Evolutionary conservation across 2,113 vertebrate genomes (phyloP).

Genomic region (Alligator sinensis): DNA sequence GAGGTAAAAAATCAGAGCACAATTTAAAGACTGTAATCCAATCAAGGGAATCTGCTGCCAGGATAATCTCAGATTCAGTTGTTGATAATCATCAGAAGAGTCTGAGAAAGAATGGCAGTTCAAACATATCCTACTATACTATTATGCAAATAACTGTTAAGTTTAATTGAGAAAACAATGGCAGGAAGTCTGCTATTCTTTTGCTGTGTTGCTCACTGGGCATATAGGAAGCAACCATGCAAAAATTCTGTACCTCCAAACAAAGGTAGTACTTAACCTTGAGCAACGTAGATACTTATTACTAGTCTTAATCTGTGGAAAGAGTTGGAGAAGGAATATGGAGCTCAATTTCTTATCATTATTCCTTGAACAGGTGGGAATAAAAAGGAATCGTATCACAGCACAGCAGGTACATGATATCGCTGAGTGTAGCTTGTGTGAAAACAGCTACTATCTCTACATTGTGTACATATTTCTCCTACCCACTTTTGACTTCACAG

Average conservation of each 20-base stretch:
- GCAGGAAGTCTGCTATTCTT: neutral
- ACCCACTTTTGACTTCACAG: neutral
- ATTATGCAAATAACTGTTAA: constrained; percentile 14
- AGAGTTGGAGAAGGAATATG: neutral
- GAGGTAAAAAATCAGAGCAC: constrained; percentile 22
- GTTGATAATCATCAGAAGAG: neutral
- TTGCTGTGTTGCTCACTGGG: neutral
- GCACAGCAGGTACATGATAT: neutral
- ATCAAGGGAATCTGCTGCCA: constrained; percentile 14
- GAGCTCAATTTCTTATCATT: neutral
- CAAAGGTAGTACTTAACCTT: neutral
- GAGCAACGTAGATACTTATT: neutral
- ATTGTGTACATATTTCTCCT: neutral
- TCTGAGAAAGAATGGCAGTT: neutral
- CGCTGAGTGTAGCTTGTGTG: neutral
- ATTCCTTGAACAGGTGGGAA: neutral
- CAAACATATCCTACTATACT: constrained; percentile 18
- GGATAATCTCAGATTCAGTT: constrained; percentile 30
- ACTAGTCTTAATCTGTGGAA: neutral
- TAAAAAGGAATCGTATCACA: neutral
- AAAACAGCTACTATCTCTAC: neutral
- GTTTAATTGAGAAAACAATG: neutral
- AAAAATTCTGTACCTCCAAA: neutral
- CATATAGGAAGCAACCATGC: neutral
- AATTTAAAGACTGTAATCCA: neutral